A percentile compares a stretch with the other conserved stretches of the same genome.
phyloP scores from a whole-genome alignment of 2,797 vertebrate genomes.

The Sebastes diploproa region DNA sequence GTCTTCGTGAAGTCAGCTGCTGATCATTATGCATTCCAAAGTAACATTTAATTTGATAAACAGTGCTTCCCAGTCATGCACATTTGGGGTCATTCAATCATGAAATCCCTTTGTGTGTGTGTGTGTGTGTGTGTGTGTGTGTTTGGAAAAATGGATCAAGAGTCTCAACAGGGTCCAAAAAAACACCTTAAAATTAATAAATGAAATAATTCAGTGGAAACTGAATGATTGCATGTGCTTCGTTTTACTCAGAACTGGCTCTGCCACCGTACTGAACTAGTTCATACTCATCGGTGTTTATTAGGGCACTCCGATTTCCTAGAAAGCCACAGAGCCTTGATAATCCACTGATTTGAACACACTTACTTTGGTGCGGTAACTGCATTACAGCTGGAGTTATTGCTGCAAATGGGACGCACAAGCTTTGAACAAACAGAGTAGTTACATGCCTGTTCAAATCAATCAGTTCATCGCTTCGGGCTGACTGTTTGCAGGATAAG shows the following conservation, averaged over 20 bases:
- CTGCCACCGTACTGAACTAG: background rate
- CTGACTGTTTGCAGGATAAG: background rate
- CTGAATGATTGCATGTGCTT: background rate
- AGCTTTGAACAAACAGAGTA: constrained; percentile 14
- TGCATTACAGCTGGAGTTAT: constrained; percentile 20
- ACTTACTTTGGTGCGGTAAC: constrained; percentile 1
- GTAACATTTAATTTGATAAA: background rate
- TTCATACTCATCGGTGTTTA: background rate
- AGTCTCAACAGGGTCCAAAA: background rate
- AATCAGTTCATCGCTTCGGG: background rate
- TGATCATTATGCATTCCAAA: background rate
- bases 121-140: background rate
- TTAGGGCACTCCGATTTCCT: background rate
- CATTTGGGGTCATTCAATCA: background rate
- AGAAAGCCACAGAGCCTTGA: constrained; percentile 1
- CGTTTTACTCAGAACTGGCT: background rate
- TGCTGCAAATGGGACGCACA: background rate
- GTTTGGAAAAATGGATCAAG: background rate
- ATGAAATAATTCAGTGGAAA: background rate
- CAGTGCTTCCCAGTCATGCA: background rate
- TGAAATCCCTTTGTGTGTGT: background rate
- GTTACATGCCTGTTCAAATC: constrained; percentile 10
- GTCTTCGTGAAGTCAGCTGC: background rate
- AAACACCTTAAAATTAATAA: background rate
- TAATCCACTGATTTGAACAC: background rate